Conservation (phyloP, 2,888 invertebrate genomes). For the Mechanitis mazaeus region DNA sequence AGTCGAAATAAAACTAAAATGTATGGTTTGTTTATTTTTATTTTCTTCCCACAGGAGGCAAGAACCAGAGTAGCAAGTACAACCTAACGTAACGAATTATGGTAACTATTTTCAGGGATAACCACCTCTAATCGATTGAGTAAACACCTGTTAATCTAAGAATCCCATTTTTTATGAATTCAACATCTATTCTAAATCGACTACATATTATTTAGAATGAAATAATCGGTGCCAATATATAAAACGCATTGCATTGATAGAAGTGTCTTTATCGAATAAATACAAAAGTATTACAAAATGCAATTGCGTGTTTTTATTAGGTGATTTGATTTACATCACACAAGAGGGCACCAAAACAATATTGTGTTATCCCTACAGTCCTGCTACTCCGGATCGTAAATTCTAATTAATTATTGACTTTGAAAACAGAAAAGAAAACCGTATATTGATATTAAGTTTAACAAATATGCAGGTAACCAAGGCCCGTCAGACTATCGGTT, state of each 20-base stretch:
- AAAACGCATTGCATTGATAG: conserved; percentile 10
- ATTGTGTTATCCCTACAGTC: conserved; percentile 57
- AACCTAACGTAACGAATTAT: conserved; percentile 68
- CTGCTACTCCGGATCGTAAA: conserved; percentile 62
- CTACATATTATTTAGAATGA: conserved; percentile 27
- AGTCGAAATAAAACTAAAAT: conserved; percentile 44
- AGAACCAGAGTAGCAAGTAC: conserved; percentile 73
- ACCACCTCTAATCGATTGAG: conserved; percentile 46
- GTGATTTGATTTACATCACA: too few relatives aligned
- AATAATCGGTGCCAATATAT: conserved; percentile 29
- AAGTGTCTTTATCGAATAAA: too few relatives aligned
- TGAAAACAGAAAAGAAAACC: conserved; percentile 47
- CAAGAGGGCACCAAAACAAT: conserved; percentile 35
- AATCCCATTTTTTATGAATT: conserved; percentile 24
- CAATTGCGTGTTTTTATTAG: conserved; percentile 6
- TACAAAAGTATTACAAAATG: not conserved
- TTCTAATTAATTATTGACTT: conserved; percentile 62
- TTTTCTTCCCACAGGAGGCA: conserved; percentile 71
- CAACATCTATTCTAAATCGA: conserved; percentile 29
- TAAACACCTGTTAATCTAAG: conserved; percentile 20
- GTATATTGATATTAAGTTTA: conserved; percentile 51
- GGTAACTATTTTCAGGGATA: conserved; percentile 76
- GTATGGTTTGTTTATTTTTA: conserved; percentile 64
- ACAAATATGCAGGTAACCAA: conserved; percentile 74
- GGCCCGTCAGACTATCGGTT: conserved; percentile 60